Percentiles rank a stretch among this genome's conserved stretches.
phyloP scores from a whole-genome alignment of 2,888 invertebrate genomes.

The Aphidoletes aphidimyza region DNA sequence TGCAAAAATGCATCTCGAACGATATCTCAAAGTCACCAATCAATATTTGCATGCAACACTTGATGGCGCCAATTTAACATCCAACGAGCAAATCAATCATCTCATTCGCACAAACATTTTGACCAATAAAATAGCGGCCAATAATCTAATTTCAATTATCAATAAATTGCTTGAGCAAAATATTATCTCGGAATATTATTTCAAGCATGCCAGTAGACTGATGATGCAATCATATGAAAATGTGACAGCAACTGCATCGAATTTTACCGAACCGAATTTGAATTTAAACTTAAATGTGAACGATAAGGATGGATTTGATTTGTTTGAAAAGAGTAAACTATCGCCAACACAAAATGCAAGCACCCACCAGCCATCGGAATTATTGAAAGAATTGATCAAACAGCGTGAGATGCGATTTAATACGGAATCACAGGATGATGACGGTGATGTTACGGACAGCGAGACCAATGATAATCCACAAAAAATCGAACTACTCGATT shows the following conservation, averaged over 20 bases:
- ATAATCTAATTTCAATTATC: conserved; percentile 60
- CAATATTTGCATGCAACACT: conserved; percentile 61
- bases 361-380: conserved; percentile 54
- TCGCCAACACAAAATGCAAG: conserved; percentile 35
- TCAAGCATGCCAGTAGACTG: conserved; percentile 58
- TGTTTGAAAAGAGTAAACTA: neutral
- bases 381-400: conserved; percentile 56
- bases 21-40: conserved; percentile 61
- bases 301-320: conserved; percentile 19
- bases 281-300: conserved; percentile 58
- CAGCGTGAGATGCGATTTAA: conserved; percentile 3
- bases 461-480: neutral
- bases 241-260: conserved; percentile 56
- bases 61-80: conserved; percentile 43
- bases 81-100: conserved; percentile 59
- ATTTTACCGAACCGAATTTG: conserved; percentile 55
- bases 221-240: conserved; percentile 37
- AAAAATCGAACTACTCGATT: conserved; percentile 38
- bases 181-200: conserved; percentile 61
- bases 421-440: neutral
- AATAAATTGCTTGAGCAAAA: conserved; percentile 60
- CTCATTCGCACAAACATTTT: conserved; percentile 60
- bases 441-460: neutral
- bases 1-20: conserved; percentile 64
- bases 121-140: conserved; percentile 60